These are phyloP conservation scores for Saguinus imperator DNA, from an alignment of 2,113 vertebrate species.

Conservation along the genomic window DNA sequence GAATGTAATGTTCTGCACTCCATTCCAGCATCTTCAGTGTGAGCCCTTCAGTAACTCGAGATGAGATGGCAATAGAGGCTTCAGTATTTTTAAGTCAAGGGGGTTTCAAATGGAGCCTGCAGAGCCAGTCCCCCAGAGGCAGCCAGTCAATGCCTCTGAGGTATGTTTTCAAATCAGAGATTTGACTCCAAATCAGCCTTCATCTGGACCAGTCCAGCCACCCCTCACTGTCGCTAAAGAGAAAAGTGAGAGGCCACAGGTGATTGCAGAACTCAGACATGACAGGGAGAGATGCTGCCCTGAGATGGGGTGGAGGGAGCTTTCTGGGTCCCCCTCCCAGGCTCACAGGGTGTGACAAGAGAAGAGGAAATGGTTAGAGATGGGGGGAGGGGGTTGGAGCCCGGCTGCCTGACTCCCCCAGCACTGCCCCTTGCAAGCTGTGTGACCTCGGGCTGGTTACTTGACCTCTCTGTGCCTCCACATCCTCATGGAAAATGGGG, in stretches of 20 bases:
- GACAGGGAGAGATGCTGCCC: not conserved
- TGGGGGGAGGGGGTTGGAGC: not conserved
- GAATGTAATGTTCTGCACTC: too few species aligned
- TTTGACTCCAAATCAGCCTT: not conserved
- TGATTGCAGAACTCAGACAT: not conserved
- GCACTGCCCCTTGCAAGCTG: not conserved
- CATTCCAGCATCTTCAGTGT: rapidly evolving
- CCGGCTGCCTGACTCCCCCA: not conserved
- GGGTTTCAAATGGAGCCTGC: not conserved
- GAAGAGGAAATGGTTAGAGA: not conserved
- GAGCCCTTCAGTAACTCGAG: too few species aligned
- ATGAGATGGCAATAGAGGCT: not conserved
- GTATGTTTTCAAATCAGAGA: not conserved
- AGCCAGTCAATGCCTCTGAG: not conserved
- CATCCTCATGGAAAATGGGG: not conserved
- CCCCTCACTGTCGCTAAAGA: not conserved
- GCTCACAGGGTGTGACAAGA: not conserved
- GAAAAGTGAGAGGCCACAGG: not conserved
- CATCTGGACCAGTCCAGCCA: not conserved
- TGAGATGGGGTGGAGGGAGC: rapidly evolving
- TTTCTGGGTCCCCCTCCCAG: not conserved
- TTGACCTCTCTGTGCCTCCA: not conserved
- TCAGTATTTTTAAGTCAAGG: not conserved
- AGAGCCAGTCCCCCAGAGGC: not conserved
- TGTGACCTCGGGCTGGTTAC: not conserved